A percentile compares a stretch with the other conserved stretches of the same genome.
Evolutionary conservation across 2,888 invertebrate species (phyloP).

Genomic region (Philonicus albiceps): DNA sequence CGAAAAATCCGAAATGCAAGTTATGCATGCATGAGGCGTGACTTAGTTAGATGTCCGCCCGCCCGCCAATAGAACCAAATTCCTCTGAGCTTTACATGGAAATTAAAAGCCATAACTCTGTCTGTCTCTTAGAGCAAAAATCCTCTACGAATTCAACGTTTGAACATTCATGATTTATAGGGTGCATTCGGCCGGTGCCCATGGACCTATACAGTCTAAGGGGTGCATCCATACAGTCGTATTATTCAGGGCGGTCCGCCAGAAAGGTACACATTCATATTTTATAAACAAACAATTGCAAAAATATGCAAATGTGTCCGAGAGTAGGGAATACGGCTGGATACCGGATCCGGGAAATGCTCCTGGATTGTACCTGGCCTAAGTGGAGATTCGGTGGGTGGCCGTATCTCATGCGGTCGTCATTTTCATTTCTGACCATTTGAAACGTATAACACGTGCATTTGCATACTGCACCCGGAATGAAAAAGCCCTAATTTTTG

Average conservation of each 20-base stretch:
- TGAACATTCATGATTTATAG: constrained; percentile 35
- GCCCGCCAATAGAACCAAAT: background rate
- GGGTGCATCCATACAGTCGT: background rate
- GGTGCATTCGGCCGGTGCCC: background rate
- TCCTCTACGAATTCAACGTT: constrained; percentile 25
- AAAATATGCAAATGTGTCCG: constrained; percentile 36
- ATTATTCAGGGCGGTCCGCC: background rate
- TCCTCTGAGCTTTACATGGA: constrained; percentile 25
- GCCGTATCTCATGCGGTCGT: constrained; percentile 9
- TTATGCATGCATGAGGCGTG: constrained; percentile 6
- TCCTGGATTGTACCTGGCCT: background rate
- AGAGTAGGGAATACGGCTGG: background rate
- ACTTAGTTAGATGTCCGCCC: background rate
- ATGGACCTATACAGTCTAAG: background rate
- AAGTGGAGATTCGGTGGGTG: background rate
- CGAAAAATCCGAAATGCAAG: background rate
- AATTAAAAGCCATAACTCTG: constrained; percentile 44
- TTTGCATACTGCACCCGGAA: background rate
- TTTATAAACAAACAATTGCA: constrained; percentile 41
- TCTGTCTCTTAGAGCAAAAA: constrained; percentile 38
- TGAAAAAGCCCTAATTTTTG: constrained; percentile 1
- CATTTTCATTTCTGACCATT: constrained; percentile 13
- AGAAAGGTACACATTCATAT: constrained; percentile 33
- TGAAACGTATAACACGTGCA: background rate
- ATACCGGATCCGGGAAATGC: background rate